phyloP scores from a whole-genome alignment of 2,888 invertebrate genomes.

The Teleiodes luculella region DNA sequence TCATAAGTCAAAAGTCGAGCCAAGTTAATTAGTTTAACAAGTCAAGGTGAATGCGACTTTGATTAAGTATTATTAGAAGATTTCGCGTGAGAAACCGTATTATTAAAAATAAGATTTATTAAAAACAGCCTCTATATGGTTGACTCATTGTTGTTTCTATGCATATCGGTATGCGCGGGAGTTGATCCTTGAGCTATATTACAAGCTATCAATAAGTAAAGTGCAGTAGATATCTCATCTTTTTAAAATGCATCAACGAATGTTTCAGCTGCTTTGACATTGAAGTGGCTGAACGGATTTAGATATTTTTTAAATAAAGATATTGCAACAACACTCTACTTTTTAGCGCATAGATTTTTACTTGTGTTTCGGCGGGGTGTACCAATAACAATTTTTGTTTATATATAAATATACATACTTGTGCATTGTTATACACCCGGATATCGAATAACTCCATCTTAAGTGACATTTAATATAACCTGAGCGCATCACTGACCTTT shows the following conservation, averaged over 20 bases:
- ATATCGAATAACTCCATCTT: slow-evolving; percentile 25
- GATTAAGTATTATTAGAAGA: slow-evolving; percentile 39
- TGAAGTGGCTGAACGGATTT: no score
- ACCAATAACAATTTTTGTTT: not conserved
- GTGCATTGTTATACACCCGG: slow-evolving; percentile 27
- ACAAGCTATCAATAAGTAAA: slow-evolving; percentile 57
- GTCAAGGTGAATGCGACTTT: slow-evolving; percentile 44
- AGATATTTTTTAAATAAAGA: no score
- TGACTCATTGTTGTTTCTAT: slow-evolving; percentile 56
- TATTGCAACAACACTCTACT: slow-evolving; percentile 45
- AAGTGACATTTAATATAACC: slow-evolving; percentile 25
- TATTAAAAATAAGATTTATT: slow-evolving; percentile 54
- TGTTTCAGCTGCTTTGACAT: no score
- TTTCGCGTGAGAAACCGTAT: slow-evolving; percentile 63
- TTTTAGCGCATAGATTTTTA: no score
- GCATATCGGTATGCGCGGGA: slow-evolving; percentile 41
- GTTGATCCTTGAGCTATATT: no score
- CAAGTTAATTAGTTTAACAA: slow-evolving; percentile 21
- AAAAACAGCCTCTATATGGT: slow-evolving; percentile 61
- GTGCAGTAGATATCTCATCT: no score
- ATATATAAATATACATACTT: not conserved
- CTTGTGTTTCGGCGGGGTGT: no score
- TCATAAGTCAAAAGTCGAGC: not conserved
- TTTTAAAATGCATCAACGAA: no score
- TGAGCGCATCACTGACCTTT: slow-evolving; percentile 31